Conservation (phyloP, 2,797 vertebrate species). For the Morus bassanus region DNA sequence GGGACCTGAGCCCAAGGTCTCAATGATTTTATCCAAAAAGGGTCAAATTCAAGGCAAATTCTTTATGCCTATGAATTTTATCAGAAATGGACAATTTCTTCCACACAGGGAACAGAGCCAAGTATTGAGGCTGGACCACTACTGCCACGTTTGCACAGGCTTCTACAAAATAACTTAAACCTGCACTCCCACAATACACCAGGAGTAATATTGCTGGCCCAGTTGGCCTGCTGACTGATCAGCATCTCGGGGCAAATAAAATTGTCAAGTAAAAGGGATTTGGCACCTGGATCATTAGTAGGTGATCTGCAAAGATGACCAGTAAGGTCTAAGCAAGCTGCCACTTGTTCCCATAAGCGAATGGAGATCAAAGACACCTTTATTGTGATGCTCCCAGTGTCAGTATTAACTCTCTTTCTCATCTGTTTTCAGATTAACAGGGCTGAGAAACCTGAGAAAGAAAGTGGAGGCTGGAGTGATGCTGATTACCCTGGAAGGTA, state of each 20-base stretch:
- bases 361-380: not conserved
- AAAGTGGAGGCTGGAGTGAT: not conserved
- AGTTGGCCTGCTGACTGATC: not conserved
- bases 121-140: not conserved
- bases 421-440: constrained; percentile 13
- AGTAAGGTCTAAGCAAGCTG: not conserved
- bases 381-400: not conserved
- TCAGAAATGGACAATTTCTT: not conserved
- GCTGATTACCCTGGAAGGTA: constrained; percentile 1
- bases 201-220: not conserved
- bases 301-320: not conserved
- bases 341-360: not conserved
- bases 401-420: constrained; percentile 16
- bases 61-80: not conserved
- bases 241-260: not conserved
- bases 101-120: not conserved
- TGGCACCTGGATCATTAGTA: not conserved
- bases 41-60: not conserved
- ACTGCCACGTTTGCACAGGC: not conserved
- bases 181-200: not conserved
- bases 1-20: not conserved
- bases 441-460: not conserved
- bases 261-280: not conserved
- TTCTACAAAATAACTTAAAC: not conserved
- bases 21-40: not conserved